Evolutionary conservation across 2,797 vertebrate species (phyloP).

Genomic region (Holocentrus rufus): DNA sequence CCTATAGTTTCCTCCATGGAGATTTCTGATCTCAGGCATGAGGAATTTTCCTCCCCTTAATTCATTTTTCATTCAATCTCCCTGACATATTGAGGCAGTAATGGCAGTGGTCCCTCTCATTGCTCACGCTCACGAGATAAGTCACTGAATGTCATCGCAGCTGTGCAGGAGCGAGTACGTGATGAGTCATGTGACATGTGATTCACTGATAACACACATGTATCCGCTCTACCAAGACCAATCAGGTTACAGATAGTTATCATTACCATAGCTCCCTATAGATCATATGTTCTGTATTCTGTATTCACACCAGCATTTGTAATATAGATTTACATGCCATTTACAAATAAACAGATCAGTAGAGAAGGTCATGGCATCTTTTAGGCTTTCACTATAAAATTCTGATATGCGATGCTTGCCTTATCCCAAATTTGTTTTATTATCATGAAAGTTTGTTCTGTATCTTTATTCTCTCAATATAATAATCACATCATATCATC

Average conservation of each 20-base stretch:
- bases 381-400: background rate
- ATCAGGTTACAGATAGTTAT: background rate
- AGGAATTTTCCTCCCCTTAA: constrained; percentile 28
- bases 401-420: background rate
- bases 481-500: constrained; percentile 2
- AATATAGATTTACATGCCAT: background rate
- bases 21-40: constrained; percentile 8
- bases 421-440: background rate
- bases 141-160: constrained; percentile 3
- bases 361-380: background rate
- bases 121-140: constrained; percentile 7
- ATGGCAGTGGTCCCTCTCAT: constrained; percentile 4
- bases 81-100: constrained; percentile 24
- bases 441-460: background rate
- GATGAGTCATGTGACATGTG: background rate
- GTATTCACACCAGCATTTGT: constrained; percentile 11
- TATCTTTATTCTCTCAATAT: constrained; percentile 7
- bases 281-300: background rate
- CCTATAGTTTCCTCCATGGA: background rate
- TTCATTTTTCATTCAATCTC: constrained; percentile 27
- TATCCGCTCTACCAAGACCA: background rate
- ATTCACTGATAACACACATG: constrained; percentile 10
- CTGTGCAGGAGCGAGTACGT: background rate
- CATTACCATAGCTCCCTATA: too few species aligned
- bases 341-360: background rate